Percentiles rank a stretch among this genome's conserved stretches.
Conservation (phyloP, 30 jellyfish, hydroid and myxozoan species). For the Nemopilema nomurai region DNA sequence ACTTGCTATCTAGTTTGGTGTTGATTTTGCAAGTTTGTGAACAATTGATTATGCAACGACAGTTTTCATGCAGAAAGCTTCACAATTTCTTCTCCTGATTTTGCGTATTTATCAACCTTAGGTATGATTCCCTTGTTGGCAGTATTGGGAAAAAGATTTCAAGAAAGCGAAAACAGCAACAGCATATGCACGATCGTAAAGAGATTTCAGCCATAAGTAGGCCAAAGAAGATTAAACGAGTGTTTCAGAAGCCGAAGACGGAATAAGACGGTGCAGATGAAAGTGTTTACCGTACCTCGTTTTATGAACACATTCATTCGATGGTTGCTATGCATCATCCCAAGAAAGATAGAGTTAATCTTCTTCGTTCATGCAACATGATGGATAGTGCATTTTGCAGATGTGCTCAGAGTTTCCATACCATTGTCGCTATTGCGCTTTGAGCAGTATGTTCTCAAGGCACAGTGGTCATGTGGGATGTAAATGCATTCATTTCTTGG, state of each 20-base stretch:
- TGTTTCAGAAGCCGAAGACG: neutral
- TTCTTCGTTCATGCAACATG: neutral
- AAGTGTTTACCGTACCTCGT: no score
- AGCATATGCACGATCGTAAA: neutral
- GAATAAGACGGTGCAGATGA: neutral
- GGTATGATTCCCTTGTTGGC: constrained; percentile 64
- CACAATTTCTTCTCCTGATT: neutral
- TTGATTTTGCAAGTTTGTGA: neutral
- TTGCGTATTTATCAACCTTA: neutral
- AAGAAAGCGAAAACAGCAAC: constrained; percentile 35
- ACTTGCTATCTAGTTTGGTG: no score
- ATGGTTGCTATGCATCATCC: neutral
- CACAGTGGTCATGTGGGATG: no score
- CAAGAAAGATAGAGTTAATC: neutral
- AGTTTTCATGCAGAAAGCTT: no score
- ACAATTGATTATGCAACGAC: neutral
- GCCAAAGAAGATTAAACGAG: neutral
- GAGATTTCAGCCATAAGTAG: neutral
- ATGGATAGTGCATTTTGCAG: no score
- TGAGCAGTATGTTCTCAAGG: no score
- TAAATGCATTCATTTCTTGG: no score
- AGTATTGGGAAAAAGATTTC: constrained; percentile 70
- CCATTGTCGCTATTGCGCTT: no score
- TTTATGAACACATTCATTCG: no score
- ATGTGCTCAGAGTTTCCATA: no score